Conservation (phyloP, 2,888 invertebrate species). For the Mythimna impura region DNA sequence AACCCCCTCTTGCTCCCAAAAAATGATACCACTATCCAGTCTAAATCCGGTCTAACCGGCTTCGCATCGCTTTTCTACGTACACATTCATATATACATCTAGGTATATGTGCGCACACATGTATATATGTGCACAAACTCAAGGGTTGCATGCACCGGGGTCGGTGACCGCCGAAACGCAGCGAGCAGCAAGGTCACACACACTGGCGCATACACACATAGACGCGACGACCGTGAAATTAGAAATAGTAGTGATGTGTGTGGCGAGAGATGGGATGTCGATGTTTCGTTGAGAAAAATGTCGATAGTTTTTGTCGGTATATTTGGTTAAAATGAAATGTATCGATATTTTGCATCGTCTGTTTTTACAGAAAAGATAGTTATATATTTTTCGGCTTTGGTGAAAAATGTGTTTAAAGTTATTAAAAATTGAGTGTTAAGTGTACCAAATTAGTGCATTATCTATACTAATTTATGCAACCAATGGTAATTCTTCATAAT, state of each 20-base stretch:
- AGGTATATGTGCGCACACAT: conserved; percentile 33
- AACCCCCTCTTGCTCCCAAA: not conserved
- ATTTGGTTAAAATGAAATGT: not conserved
- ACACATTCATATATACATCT: conserved; percentile 19
- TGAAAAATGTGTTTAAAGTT: not conserved
- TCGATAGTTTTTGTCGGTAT: conserved; percentile 17
- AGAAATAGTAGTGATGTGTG: conserved; percentile 85
- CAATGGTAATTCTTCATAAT: not conserved
- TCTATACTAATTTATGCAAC: not conserved
- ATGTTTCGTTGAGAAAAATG: conserved; percentile 12
- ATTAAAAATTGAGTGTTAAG: too few species aligned
- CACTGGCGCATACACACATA: conserved; percentile 81
- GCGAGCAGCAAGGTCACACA: conserved; percentile 87
- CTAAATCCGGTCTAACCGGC: conserved; percentile 51
- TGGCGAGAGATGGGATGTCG: conserved; percentile 34
- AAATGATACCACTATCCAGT: conserved; percentile 33
- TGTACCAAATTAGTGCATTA: not conserved
- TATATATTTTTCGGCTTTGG: not conserved
- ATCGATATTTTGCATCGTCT: not conserved
- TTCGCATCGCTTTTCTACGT: conserved; percentile 46
- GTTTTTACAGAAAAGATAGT: too few species aligned
- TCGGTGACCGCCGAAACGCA: conserved; percentile 89
- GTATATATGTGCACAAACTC: conserved; percentile 77
- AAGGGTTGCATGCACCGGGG: conserved; percentile 87
- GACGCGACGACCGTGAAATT: conserved; percentile 85